Conservation (phyloP, 2,113 vertebrate species). For the Upupa epops region DNA sequence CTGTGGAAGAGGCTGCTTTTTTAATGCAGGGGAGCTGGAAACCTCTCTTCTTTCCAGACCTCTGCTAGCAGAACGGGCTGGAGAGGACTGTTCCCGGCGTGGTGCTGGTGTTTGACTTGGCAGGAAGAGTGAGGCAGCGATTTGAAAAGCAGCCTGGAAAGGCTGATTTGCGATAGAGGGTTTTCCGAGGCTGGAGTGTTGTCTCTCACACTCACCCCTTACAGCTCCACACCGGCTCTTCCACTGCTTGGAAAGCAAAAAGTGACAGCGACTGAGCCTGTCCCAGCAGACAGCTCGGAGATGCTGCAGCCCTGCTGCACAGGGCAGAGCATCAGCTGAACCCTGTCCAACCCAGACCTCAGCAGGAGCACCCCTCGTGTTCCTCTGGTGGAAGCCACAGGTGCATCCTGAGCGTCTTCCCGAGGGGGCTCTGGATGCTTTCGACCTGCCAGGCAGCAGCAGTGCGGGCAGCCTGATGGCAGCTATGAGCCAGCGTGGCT, state of each 20-base stretch:
- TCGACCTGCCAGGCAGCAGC: neutral
- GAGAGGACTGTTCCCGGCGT: slow-evolving; percentile 63
- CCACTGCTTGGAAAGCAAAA: neutral
- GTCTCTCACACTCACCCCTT: slow-evolving; percentile 25
- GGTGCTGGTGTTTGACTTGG: slow-evolving; percentile 69
- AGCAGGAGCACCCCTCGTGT: rapidly evolving
- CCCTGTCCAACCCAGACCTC: neutral
- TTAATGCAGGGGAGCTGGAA: slow-evolving; percentile 59
- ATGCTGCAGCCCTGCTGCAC: no score
- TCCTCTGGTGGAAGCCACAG: neutral
- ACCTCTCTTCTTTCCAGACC: slow-evolving; percentile 58
- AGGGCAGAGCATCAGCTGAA: neutral
- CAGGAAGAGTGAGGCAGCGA: neutral
- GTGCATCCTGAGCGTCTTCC: neutral
- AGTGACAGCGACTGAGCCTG: neutral
- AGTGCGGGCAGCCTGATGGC: neutral
- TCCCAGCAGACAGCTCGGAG: no score
- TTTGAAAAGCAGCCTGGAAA: slow-evolving; percentile 65
- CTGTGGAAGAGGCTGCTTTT: slow-evolving; percentile 38
- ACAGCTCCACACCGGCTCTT: neutral
- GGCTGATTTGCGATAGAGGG: slow-evolving; percentile 54
- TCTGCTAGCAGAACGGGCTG: slow-evolving; percentile 55
- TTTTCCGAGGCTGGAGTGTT: slow-evolving; percentile 47
- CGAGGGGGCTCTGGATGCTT: neutral
- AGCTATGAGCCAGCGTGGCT: no score